Percentiles rank a stretch among this genome's conserved stretches.
Conservation (phyloP, 1,140 invertebrate genomes). For the Ptiloglossa arizonensis region DNA sequence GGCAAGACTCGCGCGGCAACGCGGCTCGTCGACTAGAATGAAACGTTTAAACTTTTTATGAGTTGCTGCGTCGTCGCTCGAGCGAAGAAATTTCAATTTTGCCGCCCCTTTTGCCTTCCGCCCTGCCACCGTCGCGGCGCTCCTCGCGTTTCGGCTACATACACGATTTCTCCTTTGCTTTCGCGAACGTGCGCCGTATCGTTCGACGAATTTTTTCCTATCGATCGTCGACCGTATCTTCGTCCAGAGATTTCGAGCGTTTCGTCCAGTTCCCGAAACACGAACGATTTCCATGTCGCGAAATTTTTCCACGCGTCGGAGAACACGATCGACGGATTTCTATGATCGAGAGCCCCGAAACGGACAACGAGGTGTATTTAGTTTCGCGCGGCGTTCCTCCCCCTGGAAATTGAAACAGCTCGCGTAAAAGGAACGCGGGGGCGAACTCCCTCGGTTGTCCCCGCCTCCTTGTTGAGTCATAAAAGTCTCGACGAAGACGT, state of each 20-base stretch:
- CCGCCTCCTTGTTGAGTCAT: conserved; percentile 63
- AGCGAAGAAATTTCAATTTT: conserved; percentile 82
- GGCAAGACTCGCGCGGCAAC: conserved; percentile 62
- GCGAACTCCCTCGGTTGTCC: conserved; percentile 15
- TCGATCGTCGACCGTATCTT: neutral
- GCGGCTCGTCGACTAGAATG: conserved; percentile 70
- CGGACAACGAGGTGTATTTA: neutral
- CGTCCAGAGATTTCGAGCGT: no score
- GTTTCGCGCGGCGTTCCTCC: neutral
- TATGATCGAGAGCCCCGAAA: no score
- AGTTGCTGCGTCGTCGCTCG: conserved; percentile 80
- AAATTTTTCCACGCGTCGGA: neutral
- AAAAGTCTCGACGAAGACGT: conserved; percentile 80
- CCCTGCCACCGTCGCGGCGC: conserved; percentile 39
- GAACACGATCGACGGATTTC: neutral
- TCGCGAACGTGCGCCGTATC: conserved; percentile 25
- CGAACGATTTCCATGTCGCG: no score
- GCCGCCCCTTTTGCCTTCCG: conserved; percentile 62
- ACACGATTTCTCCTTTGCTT: conserved; percentile 32
- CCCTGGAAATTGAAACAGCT: neutral
- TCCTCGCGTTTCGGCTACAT: conserved; percentile 24
- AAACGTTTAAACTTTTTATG: conserved; percentile 82
- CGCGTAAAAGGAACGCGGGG: neutral
- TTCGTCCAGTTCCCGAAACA: no score
- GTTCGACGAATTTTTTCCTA: conserved; percentile 24